Conservation (phyloP, 1,140 invertebrate genomes). For the Adoxophyes honmai region DNA sequence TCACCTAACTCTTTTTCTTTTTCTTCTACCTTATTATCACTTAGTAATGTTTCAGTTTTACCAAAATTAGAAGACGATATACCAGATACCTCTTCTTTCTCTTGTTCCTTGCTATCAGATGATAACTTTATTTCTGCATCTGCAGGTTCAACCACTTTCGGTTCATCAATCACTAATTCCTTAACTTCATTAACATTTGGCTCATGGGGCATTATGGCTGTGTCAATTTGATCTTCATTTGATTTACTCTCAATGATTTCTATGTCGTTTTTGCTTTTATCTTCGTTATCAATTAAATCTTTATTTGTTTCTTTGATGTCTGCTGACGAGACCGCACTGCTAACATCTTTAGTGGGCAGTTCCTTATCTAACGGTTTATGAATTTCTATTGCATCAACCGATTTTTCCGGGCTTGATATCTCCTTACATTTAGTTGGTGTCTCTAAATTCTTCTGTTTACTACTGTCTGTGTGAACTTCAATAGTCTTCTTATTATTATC, state of each 20-base stretch:
- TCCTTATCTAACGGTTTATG: neutral
- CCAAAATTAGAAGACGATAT: too few relatives aligned
- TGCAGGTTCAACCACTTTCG: neutral
- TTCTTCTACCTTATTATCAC: too few relatives aligned
- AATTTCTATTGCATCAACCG: neutral
- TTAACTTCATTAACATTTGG: neutral
- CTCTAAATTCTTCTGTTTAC: constrained; percentile 46
- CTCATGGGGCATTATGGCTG: neutral
- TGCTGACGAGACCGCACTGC: neutral
- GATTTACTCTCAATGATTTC: neutral
- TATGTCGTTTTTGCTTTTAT: too few relatives aligned
- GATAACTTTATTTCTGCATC: constrained; percentile 1
- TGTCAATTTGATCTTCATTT: neutral
- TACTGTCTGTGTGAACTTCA: constrained; percentile 62
- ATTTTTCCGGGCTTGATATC: neutral
- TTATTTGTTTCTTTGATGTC: neutral
- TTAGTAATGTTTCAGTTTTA: too few relatives aligned
- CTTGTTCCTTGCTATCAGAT: neutral
- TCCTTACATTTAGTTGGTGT: constrained; percentile 11
- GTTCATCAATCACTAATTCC: neutral
- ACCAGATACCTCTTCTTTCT: neutral
- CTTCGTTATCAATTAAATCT: too few relatives aligned
- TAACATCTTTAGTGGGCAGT: neutral
- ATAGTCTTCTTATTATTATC: constrained; percentile 69
- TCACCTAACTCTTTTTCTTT: too few relatives aligned